These are phyloP conservation scores for Panthera tigris DNA, from an alignment of 2,113 vertebrate genomes.

Conservation along the genomic window DNA sequence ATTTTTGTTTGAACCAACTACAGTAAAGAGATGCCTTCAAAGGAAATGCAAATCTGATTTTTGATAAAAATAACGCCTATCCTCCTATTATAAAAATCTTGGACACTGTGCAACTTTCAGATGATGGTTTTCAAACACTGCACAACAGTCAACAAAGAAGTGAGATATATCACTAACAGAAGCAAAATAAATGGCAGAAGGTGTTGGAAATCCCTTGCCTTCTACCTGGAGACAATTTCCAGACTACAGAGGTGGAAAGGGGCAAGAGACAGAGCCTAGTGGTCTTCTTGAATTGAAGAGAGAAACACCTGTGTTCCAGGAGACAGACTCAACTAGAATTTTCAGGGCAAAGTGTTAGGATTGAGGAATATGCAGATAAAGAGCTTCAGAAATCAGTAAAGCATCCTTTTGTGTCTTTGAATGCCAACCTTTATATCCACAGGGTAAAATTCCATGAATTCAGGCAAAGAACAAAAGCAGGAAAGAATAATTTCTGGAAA, in stretches of 20 bases:
- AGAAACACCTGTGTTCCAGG: neutral
- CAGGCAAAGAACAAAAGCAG: neutral
- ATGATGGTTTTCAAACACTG: neutral
- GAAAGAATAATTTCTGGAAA: neutral
- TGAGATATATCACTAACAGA: neutral
- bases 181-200: neutral
- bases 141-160: neutral
- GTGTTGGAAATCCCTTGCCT: neutral
- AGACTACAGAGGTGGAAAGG: neutral
- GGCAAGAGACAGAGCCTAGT: neutral
- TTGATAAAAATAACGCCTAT: neutral
- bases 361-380: neutral
- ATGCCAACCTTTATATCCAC: neutral
- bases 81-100: neutral
- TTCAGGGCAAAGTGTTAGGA: neutral
- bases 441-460: neutral
- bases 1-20: neutral
- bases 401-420: neutral
- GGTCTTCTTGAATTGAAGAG: neutral
- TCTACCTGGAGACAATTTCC: neutral
- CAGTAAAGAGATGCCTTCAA: neutral
- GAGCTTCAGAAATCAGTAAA: neutral
- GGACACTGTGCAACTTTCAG: neutral
- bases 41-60: neutral
- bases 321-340: neutral